Base-by-base conservation (phyloP, 2,797 vertebrate species). In the Tiaroga cobitis region DNA sequence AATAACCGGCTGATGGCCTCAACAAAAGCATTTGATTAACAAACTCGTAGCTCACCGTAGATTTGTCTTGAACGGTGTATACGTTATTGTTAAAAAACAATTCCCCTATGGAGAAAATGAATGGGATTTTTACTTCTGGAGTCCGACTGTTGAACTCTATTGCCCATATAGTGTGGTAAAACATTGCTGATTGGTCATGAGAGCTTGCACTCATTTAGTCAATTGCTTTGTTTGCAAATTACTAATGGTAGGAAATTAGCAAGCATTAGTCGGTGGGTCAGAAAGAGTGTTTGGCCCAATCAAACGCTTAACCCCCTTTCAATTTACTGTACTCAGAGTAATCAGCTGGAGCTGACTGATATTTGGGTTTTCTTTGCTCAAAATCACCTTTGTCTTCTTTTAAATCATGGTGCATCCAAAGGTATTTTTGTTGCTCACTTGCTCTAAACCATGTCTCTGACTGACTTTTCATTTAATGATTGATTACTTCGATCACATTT, bases 331-430 rank as follows among this genome's bases (percentile, higher is more conserved):
- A 65, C 65, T 51, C 29, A 29, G 70, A 61, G 59, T 75, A 46
- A 74, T 81, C 21, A 69, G 49, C 80, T 8, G 67, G 67, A 72
- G 34, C 49, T 56, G 49, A 37, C 34, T 74, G 56, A 63, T 74
- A 43, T 82, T 82, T 82, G 59, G 41, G 70, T 61, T 82, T 74
- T 74, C 46, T 51, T 69, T 10, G 24, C 21, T 74, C 32, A 18
- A 73, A 83, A 75, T 83, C 43, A 2, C 39, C 41, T 76, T 67
- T 69, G 29, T 80, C 29, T 65, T 51, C 34, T 51, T 46, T 32
- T 0, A 18, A 68, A 59, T 61, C 49, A 82, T 82, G 79, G 70
- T 81, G 49, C 63, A 43, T 68, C 75, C 73, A 68, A 39, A 39
- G 29, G 37, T 43, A 19, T 46, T 65, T 81, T 26, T 81, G 37